Conservation (phyloP, 2,113 vertebrate genomes). For the Planiliza haematocheilus region DNA sequence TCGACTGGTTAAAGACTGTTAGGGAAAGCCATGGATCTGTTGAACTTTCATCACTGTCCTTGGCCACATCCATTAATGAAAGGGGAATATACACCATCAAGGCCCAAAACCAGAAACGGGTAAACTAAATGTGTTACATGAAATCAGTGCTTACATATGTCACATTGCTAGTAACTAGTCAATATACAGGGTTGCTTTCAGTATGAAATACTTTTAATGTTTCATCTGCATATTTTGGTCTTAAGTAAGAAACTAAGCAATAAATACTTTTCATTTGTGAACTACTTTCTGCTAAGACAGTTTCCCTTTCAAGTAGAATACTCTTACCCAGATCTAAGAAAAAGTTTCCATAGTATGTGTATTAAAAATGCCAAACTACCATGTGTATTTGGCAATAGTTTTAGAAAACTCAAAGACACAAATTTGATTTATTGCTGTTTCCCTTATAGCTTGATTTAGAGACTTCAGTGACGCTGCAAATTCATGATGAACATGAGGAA, state of each 20-base stretch:
- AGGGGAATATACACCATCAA: slow-evolving; percentile 86
- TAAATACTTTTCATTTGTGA: too few relatives aligned
- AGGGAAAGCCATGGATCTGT: slow-evolving; percentile 93
- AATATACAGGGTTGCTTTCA: too few relatives aligned
- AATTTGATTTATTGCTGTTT: neutral
- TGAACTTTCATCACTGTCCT: slow-evolving; percentile 88
- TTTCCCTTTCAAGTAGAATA: too few relatives aligned
- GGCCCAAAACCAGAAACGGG: slow-evolving; percentile 74
- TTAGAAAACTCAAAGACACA: neutral
- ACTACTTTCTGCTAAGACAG: too few relatives aligned
- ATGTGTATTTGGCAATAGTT: neutral
- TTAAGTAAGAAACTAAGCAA: too few relatives aligned
- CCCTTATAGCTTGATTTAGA: slow-evolving; percentile 83
- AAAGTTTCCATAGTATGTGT: neutral
- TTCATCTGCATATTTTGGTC: too few relatives aligned
- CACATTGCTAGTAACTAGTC: too few relatives aligned
- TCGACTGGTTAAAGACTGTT: slow-evolving; percentile 91
- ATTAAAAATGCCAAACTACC: neutral
- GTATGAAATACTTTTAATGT: too few relatives aligned
- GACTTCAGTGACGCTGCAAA: slow-evolving; percentile 78
- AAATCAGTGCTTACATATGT: neutral
- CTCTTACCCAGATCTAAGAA: too few relatives aligned
- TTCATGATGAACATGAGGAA: slow-evolving; percentile 72
- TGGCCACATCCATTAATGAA: slow-evolving; percentile 90
- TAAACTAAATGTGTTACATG: neutral